Evolutionary conservation across 2,113 vertebrate species (phyloP).

Genomic region (Gnathonemus echidnorhynchus): DNA sequence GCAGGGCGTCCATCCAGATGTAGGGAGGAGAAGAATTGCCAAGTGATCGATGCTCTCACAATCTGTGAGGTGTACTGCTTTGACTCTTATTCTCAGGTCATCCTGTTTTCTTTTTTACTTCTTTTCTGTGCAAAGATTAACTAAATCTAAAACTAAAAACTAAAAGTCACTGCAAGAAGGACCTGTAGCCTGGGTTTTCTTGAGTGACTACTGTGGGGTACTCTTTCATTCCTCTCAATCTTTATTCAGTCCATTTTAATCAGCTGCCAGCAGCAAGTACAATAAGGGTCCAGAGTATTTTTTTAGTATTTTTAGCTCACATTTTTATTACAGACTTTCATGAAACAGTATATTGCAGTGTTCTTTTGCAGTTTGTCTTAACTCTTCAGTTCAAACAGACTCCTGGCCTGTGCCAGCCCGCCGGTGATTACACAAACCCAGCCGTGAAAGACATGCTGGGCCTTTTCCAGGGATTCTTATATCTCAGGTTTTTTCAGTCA

Average conservation of each 20-base stretch:
- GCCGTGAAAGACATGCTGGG: background rate
- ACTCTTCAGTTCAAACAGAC: background rate
- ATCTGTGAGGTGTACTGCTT: slow-evolving; percentile 33
- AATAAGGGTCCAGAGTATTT: background rate
- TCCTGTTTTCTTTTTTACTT: slow-evolving; percentile 50
- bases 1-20: slow-evolving; percentile 40
- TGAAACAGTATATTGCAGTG: background rate
- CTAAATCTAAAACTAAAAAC: background rate
- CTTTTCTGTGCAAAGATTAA: slow-evolving; percentile 1
- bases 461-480: slow-evolving; percentile 24
- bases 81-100: slow-evolving; percentile 65
- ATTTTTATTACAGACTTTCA: background rate
- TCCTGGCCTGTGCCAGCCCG: background rate
- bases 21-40: slow-evolving; percentile 25
- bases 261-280: slow-evolving; percentile 14
- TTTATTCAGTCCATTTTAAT: background rate
- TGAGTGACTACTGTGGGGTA: background rate
- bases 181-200: background rate
- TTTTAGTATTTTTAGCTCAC: slow-evolving; percentile 8
- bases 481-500: slow-evolving; percentile 57
- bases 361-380: slow-evolving; percentile 9
- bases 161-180: background rate
- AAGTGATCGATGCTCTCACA: slow-evolving; percentile 17
- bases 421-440: background rate
- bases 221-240: background rate